These are phyloP conservation scores for Psophia crepitans DNA, from an alignment of 2,113 vertebrate species.

Conservation along the genomic window DNA sequence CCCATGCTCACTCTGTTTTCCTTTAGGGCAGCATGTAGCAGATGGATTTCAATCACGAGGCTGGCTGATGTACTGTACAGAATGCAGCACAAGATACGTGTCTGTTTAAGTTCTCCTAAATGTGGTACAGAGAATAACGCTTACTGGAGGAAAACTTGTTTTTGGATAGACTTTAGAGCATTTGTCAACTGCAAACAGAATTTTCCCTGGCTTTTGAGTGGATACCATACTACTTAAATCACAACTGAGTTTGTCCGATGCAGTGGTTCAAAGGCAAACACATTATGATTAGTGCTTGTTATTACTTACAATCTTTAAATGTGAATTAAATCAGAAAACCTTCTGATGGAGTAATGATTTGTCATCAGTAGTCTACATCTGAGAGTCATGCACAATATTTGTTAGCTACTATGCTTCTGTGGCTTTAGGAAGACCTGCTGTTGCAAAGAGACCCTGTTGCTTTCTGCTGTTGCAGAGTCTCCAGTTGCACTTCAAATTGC, in stretches of 20 bases:
- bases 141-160: background rate
- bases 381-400: background rate
- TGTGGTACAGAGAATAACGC: background rate
- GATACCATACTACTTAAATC: background rate
- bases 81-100: background rate
- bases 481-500: background rate
- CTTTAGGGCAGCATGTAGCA: background rate
- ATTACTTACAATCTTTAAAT: background rate
- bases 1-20: background rate
- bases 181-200: background rate
- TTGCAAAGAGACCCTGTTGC: background rate
- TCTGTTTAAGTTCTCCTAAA: background rate
- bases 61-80: rapidly evolving
- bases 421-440: background rate
- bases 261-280: background rate
- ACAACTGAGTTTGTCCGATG: background rate
- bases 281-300: background rate
- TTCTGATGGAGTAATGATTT: background rate
- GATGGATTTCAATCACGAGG: background rate
- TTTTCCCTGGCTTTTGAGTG: background rate
- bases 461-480: background rate
- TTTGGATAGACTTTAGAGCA: background rate
- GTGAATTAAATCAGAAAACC: background rate
- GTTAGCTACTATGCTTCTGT: background rate
- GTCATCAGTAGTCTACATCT: background rate